Conservation (phyloP, 1,140 invertebrate genomes). For the Brachionus koreanus region DNA sequence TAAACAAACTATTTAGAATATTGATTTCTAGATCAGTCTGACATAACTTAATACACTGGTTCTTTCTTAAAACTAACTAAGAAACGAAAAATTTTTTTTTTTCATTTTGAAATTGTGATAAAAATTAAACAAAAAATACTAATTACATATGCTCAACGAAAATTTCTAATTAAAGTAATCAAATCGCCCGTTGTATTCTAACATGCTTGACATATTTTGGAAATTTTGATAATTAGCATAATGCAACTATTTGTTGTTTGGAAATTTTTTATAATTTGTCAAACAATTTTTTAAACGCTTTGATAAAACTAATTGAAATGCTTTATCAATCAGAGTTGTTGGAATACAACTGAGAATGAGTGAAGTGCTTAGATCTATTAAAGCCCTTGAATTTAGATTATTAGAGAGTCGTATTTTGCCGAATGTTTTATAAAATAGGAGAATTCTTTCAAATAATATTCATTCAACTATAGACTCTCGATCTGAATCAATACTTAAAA, state of each 20-base stretch:
- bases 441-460: neutral
- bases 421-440: neutral
- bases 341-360: neutral
- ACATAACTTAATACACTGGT: neutral
- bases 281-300: neutral
- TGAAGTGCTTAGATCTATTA: neutral
- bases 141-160: neutral
- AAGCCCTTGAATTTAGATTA: neutral
- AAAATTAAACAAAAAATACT: too few relatives aligned
- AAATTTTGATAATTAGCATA: neutral
- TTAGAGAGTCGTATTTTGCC: neutral
- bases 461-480: neutral
- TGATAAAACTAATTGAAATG: neutral
- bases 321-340: neutral
- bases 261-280: neutral
- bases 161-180: neutral
- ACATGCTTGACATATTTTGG: neutral
- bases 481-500: conserved; percentile 3
- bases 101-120: too few relatives aligned
- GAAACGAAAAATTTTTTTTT: too few relatives aligned
- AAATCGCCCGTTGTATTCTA: neutral
- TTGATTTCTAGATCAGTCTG: neutral
- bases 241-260: neutral
- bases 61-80: too few relatives aligned
- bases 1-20: neutral